Evolutionary conservation across 2,888 invertebrate species (phyloP).

Genomic region (Drosophila meridionalis): DNA sequence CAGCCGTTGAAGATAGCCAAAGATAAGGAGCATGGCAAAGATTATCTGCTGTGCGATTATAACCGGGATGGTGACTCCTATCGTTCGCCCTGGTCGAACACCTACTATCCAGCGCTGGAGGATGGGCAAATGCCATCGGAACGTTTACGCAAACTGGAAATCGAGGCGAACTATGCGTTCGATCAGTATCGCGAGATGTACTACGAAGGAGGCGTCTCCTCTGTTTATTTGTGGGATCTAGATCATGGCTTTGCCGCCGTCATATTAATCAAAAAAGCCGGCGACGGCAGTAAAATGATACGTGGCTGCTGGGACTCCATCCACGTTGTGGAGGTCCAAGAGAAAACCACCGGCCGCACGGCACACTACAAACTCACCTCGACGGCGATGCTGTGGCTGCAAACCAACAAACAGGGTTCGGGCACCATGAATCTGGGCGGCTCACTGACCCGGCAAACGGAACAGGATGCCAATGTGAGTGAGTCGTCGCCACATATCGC

Average conservation of each 20-base stretch:
- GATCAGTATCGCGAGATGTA: slow-evolving; percentile 99
- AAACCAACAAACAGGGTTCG: slow-evolving; percentile 97
- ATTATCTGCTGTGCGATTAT: slow-evolving; percentile 99
- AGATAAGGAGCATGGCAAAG: slow-evolving; percentile 97
- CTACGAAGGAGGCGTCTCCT: slow-evolving; percentile 99
- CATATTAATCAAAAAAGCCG: slow-evolving; percentile 99
- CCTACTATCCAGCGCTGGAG: slow-evolving; percentile 98
- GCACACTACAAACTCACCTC: slow-evolving; percentile 99
- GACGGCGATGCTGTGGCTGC: slow-evolving; percentile 99
- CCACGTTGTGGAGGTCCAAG: slow-evolving; percentile 99
- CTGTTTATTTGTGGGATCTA: slow-evolving; percentile 99
- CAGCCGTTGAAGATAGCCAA: slow-evolving; percentile 99
- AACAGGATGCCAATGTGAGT: slow-evolving; percentile 95
- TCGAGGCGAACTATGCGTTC: slow-evolving; percentile 99
- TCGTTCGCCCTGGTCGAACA: slow-evolving; percentile 99
- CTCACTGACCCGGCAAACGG: slow-evolving; percentile 98
- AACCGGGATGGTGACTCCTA: slow-evolving; percentile 99
- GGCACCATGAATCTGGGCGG: slow-evolving; percentile 99
- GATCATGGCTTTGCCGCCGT: slow-evolving; percentile 99
- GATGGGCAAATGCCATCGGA: slow-evolving; percentile 99
- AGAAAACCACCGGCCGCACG: slow-evolving; percentile 96
- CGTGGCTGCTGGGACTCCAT: slow-evolving; percentile 99
- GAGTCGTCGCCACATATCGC: slow-evolving; percentile 98
- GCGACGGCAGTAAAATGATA: slow-evolving; percentile 98
- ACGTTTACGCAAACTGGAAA: slow-evolving; percentile 96